A percentile compares a stretch with the other conserved stretches of the same genome.
Evolutionary conservation across 1,140 invertebrate genomes (phyloP).

Genomic region (Hormaphis cornu): DNA sequence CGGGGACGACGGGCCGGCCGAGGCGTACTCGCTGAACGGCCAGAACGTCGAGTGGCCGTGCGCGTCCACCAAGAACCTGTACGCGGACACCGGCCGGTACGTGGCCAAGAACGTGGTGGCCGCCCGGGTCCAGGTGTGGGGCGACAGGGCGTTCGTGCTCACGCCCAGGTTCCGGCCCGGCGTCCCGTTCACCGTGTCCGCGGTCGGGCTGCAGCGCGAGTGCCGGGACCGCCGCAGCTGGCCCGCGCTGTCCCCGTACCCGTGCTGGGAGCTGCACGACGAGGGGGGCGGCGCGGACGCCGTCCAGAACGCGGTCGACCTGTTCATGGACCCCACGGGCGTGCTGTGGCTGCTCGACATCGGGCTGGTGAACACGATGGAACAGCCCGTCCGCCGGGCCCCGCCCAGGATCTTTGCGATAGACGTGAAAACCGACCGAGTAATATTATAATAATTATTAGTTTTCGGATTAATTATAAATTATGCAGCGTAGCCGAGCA

Average conservation of each 20-base stretch:
- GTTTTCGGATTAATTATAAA: no score
- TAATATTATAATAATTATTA: no score
- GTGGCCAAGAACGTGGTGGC: conserved; percentile 51
- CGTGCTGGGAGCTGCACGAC: conserved; percentile 53
- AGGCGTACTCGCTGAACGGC: conserved; percentile 41
- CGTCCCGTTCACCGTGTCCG: conserved; percentile 53
- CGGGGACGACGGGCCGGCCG: neutral
- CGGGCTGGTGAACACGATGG: conserved; percentile 55
- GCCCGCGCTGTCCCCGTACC: conserved; percentile 49
- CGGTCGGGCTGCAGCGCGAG: conserved; percentile 45
- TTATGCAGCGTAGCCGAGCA: no score
- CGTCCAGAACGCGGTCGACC: conserved; percentile 52
- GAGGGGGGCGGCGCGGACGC: conserved; percentile 54
- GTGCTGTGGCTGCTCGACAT: conserved; percentile 59
- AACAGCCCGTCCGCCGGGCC: conserved; percentile 52
- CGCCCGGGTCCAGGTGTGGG: conserved; percentile 51
- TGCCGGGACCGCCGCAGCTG: conserved; percentile 42
- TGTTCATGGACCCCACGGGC: conserved; percentile 49
- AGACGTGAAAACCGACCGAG: conserved; percentile 43
- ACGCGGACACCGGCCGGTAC: conserved; percentile 46
- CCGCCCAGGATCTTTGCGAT: conserved; percentile 58
- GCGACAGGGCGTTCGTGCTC: conserved; percentile 49
- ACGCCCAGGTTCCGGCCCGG: conserved; percentile 51
- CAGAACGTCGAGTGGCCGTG: conserved; percentile 50
- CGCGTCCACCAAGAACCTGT: conserved; percentile 50